Percentiles rank a stretch among this genome's conserved stretches.
Evolutionary conservation across 2,888 invertebrate genomes (phyloP).

Genomic region (Microctonus hyperodae): DNA sequence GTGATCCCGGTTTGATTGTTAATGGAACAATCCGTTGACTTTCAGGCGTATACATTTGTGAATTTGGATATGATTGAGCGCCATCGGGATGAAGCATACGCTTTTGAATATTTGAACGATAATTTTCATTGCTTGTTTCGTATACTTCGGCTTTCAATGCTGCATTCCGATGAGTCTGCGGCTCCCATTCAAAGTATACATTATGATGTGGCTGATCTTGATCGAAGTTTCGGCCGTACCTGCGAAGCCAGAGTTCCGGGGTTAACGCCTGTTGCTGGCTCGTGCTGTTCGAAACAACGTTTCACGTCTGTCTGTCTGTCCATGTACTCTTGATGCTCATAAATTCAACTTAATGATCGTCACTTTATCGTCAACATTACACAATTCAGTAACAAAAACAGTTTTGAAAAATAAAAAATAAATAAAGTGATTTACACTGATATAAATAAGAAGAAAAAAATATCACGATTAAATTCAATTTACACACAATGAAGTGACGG

Average conservation of each 20-base stretch:
- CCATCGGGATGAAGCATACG: conserved; percentile 75
- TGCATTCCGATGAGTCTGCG: conserved; percentile 52
- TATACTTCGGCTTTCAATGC: conserved; percentile 55
- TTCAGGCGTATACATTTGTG: conserved; percentile 71
- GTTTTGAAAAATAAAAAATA: not conserved
- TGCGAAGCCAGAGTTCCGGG: conserved; percentile 38
- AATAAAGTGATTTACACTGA: not conserved
- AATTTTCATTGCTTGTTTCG: conserved; percentile 56
- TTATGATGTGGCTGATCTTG: conserved; percentile 49
- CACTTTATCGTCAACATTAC: conserved; percentile 16
- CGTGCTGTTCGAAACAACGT: conserved; percentile 33
- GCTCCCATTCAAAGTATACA: conserved; percentile 57
- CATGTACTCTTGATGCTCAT: conserved; percentile 22
- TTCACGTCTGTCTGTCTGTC: conserved; percentile 35
- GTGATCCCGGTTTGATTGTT: conserved; percentile 74
- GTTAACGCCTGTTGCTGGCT: conserved; percentile 33
- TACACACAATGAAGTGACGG: conserved; percentile 11
- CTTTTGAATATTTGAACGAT: conserved; percentile 70
- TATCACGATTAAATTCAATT: not conserved
- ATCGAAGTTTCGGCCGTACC: conserved; percentile 53
- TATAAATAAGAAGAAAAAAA: not conserved
- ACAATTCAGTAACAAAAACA: conserved; percentile 3
- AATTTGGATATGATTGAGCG: conserved; percentile 69
- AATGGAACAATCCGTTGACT: conserved; percentile 68
- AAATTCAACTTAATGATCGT: conserved; percentile 18